Evolutionary conservation across 1,140 invertebrate species (phyloP).

Genomic region (Bombus polaris): DNA sequence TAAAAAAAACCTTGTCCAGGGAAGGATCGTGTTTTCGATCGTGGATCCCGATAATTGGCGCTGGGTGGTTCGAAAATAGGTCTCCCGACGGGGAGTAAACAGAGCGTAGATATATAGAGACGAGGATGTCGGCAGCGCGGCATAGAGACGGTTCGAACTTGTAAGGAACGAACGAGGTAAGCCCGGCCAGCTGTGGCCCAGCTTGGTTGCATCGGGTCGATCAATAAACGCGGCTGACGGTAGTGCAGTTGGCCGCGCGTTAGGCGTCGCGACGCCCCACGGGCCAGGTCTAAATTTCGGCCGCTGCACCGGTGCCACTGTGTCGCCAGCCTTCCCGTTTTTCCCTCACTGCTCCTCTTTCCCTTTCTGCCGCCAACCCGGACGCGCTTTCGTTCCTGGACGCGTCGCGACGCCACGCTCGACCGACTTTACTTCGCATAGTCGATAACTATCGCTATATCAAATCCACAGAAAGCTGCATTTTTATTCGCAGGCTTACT

Average conservation of each 20-base stretch:
- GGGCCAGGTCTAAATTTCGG: conserved; percentile 55
- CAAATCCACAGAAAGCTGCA: neutral
- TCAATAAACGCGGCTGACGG: conserved; percentile 63
- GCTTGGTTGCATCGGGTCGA: conserved; percentile 63
- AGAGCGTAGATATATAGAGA: neutral
- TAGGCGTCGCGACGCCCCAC: conserved; percentile 25
- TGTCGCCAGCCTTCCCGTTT: conserved; percentile 54
- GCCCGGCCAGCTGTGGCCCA: conserved; percentile 63
- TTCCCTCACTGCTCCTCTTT: conserved; percentile 18
- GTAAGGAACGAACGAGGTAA: conserved; percentile 31
- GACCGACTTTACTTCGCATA: conserved; percentile 25
- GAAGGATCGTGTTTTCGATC: neutral
- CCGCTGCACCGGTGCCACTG: conserved; percentile 64
- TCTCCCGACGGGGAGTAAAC: conserved; percentile 34
- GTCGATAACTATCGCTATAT: neutral
- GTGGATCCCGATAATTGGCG: conserved; percentile 4
- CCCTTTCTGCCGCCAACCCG: conserved; percentile 16
- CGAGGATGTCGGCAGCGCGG: neutral
- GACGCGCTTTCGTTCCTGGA: conserved; percentile 26
- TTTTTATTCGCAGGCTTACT: neutral
- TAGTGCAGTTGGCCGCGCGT: conserved; percentile 52
- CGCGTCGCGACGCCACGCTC: conserved; percentile 35
- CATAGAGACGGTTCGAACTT: conserved; percentile 19
- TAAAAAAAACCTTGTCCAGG: neutral
- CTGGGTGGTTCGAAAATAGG: conserved; percentile 33